Evolutionary conservation across 2,888 invertebrate genomes (phyloP).

Genomic region (Aplocera efformata): DNA sequence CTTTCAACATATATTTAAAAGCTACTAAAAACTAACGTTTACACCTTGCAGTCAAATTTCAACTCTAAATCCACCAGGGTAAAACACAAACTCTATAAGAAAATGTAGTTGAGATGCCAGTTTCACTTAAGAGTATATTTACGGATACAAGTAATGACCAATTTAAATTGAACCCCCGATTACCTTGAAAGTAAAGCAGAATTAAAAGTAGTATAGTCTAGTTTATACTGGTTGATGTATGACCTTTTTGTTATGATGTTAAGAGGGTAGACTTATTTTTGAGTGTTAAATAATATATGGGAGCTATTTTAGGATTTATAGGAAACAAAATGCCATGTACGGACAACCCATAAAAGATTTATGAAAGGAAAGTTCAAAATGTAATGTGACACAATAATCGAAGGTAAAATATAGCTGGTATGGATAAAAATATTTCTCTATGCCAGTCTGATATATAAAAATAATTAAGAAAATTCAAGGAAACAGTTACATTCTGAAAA

Average conservation of each 20-base stretch:
- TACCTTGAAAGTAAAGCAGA: slow-evolving; percentile 7
- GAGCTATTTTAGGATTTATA: slow-evolving; percentile 61
- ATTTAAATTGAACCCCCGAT: slow-evolving; percentile 38
- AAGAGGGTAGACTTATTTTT: slow-evolving; percentile 66
- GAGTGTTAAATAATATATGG: slow-evolving; percentile 55
- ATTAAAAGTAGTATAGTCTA: slow-evolving; percentile 28
- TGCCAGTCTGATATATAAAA: background rate
- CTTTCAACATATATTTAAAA: slow-evolving; percentile 79
- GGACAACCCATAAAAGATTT: slow-evolving; percentile 62
- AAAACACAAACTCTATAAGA: slow-evolving; percentile 23
- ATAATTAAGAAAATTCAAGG: no score
- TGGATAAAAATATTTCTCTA: background rate
- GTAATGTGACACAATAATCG: background rate
- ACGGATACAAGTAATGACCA: slow-evolving; percentile 49
- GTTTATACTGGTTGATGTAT: slow-evolving; percentile 33
- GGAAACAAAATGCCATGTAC: slow-evolving; percentile 62
- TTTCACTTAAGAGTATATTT: slow-evolving; percentile 56
- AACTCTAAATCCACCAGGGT: slow-evolving; percentile 33
- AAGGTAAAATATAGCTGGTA: background rate
- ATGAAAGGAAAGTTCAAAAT: slow-evolving; percentile 48
- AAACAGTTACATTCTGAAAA: no score
- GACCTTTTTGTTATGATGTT: slow-evolving; percentile 59
- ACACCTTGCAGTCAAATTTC: slow-evolving; percentile 26
- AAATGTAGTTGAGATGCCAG: slow-evolving; percentile 16
- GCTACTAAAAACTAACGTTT: slow-evolving; percentile 42